Evolutionary conservation across 2,888 invertebrate species (phyloP), one percentile per base, ranked within the genome.

Genomic region (Phymatocera aterrima): DNA sequence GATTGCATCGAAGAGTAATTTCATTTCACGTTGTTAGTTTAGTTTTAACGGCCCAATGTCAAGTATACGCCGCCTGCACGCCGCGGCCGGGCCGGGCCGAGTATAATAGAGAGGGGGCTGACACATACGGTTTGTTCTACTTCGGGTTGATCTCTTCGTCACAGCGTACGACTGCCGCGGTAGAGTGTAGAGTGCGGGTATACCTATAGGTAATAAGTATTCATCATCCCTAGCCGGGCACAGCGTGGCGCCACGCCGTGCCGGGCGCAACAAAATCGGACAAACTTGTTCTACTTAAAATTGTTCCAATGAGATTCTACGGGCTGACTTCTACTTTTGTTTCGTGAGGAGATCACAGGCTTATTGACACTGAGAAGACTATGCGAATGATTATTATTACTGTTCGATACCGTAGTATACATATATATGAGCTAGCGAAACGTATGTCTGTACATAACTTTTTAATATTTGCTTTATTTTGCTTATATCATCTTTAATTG

Each of bases 211-310:
- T 15, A 31, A 34, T 31, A 43, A 43, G 6, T 28, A 57, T 57
- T 28, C 57, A 57, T 51, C 12, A 43, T 61, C 37, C 18, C 61
- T 61, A 31, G 15, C 34, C 37, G 61, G 61, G 37, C 61, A 15
- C 61, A 8, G 18, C 61, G 18, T 6, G 34, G 12, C 43, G 43
- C 43, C 51, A 21, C 51, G 51, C 21, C 24, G 57, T 57, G 57
- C 57, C 57, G 57, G 28, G 24, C 57, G 57, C 10, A 28, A 57
- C 57, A 57, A n/a, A n/a, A n/a, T n/a, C n/a, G n/a, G n/a, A n/a
- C n/a, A n/a, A n/a, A 64, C 64, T 64, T 64, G 64, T 64, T 64
- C 64, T 64, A 64, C 64, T 64, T 64, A 64, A 64, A 34, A n/a
- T 8, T 37, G 10, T 18, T 21, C 64, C 21, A 57, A 10, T 28